These are phyloP conservation scores for Sceliomorpha sp. DNA, from an alignment of 2,888 invertebrate species.

Conservation along the genomic window DNA sequence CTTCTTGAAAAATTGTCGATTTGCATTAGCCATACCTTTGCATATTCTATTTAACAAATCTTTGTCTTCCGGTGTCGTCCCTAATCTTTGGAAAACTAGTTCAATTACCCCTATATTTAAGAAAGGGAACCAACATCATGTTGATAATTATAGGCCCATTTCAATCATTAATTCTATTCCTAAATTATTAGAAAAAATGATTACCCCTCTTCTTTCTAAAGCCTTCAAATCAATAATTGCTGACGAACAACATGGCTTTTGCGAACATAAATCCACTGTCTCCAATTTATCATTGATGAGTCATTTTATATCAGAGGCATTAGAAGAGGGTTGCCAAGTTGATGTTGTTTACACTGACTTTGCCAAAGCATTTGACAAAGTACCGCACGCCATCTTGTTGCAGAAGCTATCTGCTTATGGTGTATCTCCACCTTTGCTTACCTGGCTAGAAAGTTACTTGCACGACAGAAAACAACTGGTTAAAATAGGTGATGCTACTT, in stretches of 20 bases:
- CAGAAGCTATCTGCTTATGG: slow-evolving; percentile 36
- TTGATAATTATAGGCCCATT: no score
- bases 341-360: no score
- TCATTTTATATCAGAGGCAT: no score
- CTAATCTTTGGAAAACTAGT: no score
- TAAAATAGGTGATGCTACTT: no score
- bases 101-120: slow-evolving; percentile 35
- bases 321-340: no score
- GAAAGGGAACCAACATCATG: no score
- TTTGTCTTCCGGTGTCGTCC: no score
- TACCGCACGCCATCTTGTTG: slow-evolving; percentile 49
- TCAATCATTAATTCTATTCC: no score
- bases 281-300: no score
- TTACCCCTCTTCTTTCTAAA: not conserved
- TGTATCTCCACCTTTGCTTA: slow-evolving; percentile 23
- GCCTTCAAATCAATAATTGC: not conserved
- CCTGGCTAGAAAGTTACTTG: slow-evolving; percentile 42
- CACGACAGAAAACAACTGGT: slow-evolving; percentile 12
- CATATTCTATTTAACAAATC: slow-evolving; percentile 19
- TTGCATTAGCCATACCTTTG: slow-evolving; percentile 22
- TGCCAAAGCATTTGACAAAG: no score
- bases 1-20: slow-evolving; percentile 18
- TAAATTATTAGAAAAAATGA: slow-evolving; percentile 43
- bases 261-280: no score
- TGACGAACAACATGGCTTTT: slow-evolving; percentile 36